Base-by-base conservation (phyloP, 2,797 vertebrate species). In the Capromys pilorides region DNA sequence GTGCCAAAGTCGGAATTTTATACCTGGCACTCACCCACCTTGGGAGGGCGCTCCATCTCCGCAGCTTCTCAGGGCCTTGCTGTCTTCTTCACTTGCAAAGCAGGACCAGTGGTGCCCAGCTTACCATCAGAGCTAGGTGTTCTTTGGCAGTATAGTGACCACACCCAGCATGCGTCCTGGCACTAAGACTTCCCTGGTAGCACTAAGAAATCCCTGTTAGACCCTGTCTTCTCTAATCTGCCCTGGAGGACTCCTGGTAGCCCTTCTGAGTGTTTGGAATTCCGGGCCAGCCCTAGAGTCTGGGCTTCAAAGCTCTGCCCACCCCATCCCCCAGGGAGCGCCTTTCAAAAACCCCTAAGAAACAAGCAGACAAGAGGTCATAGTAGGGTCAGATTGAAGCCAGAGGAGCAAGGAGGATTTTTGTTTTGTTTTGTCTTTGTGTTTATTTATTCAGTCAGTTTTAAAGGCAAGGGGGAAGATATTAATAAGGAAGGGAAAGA, bases 291-390 rank as follows among this genome's bases (percentile, higher is more conserved):
- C 10, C 6, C 82, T 49, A 36, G 28, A 96, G 96, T 90, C 96
- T 96, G 82, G 94, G 96, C 95, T 97, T 97, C 91, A 86, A 97
- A 97, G 96, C 96, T 93, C 80, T 97, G 97, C 95, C 95, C 86
- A 88, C 94, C 82, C 69, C 1, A 0, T 95, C 97, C 97, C 94
- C 66, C 93, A 94, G 97, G 97, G 95, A 97, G 91, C 91, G 89
- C 77, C 71, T 98, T 97, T 97, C 97, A 97, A 97, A 98, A 97
- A 95, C 94, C 86, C 92, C n/a, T 89, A 96, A 94, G 97, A 97
- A 95, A 92, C 88, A 94, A 96, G 95, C 89, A 96, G 83, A 96
- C 95, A 73, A 88, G 79, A 97, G 97, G 97, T 98, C 97, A 94
- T 92, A 90, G 94, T 90, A 88, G 96, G 97, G 98, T 98, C 97